Base-by-base conservation (phyloP, 2,888 invertebrate species). In the Venusia cambrica region DNA sequence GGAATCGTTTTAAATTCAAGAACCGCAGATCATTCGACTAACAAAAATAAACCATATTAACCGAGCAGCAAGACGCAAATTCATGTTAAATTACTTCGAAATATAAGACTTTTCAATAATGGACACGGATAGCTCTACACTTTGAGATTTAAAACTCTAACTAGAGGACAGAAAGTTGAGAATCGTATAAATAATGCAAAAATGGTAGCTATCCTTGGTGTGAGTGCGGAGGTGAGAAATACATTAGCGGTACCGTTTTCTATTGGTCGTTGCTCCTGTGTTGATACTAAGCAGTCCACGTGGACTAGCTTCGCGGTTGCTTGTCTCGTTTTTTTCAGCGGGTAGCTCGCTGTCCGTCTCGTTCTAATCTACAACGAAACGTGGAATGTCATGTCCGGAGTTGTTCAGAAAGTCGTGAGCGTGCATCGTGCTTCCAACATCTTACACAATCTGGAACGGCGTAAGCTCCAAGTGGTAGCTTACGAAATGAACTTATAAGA, bases 181-280 rank as follows among this genome's bases (percentile, higher is more conserved):
- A 78, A 67, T 79, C 62, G 69, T 54, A 61, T 71, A 63, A 65
- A 66, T 69, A 62, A 66, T 72, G 45, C 54, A 69, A 63, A 73
- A 77, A 73, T 76, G 71, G 72, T 72, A 73, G 68, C 67, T 54
- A 66, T 65, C 68, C 65, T 74, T 76, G 76, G 83, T 84, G 83
- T 85, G 87, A 80, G 87, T 84, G 84, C 81, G 81, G 84, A 87
- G 87, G 87, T 88, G 87, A 87, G 88, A 87, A 88, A 88, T 87
- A 87, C 88, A 88, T 88, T 88, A 87, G 87, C 79, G 84, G 81
- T 85, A 73, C 81, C 81, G 84, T 84, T 84, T 83, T 78, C 87
- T 75, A 88, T 88, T 88, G 88, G 88, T 83, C 83, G 81, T 75
- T 73, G 84, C 85, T 84, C 74, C 85, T 73, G 87, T 85, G 87